Base-by-base conservation (phyloP, 2,888 invertebrate genomes). In the Aradus depressus region DNA sequence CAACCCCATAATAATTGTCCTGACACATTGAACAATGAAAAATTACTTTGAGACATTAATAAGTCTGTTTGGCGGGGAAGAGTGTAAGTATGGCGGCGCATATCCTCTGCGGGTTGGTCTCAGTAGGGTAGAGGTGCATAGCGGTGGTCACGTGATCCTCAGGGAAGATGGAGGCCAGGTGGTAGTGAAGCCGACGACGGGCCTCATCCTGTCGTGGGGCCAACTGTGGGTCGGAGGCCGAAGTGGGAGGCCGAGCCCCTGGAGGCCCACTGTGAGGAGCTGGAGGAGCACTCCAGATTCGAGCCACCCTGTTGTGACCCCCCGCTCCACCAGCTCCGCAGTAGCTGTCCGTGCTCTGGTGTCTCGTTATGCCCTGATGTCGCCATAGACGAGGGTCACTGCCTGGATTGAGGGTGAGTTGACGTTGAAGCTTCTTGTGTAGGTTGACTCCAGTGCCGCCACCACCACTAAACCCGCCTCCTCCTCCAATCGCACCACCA, bases 91-190 rank as follows among this genome's bases (percentile, higher is more conserved):
- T 88, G 56, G 85, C 80, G 31, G 86, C 85, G 69, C 92, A 92
- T 66, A 93, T 87, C 61, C 80, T 82, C 67, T 91, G 86, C 8
- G 92, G 83, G 68, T 91, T 85, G 21, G 82, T 87, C 67, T 91
- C 91, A 43, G 88, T 84, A 0, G 93, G 93, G 69, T 87, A 81
- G 58, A 84, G 72, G 56, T 82, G 79, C 86, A 96, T 88, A 0
- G 86, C 92, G 45, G 81, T 79, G 45, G 79, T 77, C n/a, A 95
- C 93, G 64, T 89, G 85, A 58, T 84, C 81, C 63, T 88, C 86
- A 0, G 91, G 90, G 69, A 96, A 96, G 52, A 95, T 81, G 48
- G 84, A 84, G n/a, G 87, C 80, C 57, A 96, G 71, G 67, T 92
- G 90, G 68, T 83, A 91, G 67, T 86, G 89, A 64, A 92, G 71